A percentile compares a stretch with the other conserved stretches of the same genome.
Evolutionary conservation across 2,797 vertebrate genomes (phyloP).

Genomic region (Toxotes lorentzi): DNA sequence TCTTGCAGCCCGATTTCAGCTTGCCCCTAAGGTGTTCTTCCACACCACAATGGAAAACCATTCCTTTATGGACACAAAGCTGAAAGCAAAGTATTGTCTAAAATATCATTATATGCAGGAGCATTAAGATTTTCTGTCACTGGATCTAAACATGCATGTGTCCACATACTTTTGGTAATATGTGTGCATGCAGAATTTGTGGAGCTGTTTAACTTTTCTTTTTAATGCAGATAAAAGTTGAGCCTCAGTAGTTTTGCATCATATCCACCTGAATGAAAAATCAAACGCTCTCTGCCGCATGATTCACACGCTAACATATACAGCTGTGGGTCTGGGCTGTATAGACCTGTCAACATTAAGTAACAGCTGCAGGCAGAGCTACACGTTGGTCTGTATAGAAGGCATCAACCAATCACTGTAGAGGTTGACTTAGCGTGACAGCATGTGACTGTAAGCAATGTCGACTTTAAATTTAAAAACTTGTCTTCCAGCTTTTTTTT

Average conservation of each 20-base stretch:
- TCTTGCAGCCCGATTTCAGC: no score
- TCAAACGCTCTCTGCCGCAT: no score
- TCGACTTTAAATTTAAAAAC: no score
- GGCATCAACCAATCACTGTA: not conserved
- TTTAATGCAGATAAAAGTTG: not conserved
- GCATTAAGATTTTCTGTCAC: not conserved
- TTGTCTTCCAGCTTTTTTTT: no score
- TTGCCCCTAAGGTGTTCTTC: not conserved
- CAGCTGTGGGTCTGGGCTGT: not conserved
- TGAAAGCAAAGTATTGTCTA: not conserved
- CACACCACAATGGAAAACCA: not conserved
- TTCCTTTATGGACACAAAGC: no score
- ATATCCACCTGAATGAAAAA: no score
- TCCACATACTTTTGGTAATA: not conserved
- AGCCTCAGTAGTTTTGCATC: not conserved
- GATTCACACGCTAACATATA: not conserved
- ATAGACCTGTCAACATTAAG: not conserved
- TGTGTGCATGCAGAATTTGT: not conserved
- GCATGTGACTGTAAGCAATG: no score
- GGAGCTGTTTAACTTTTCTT: no score
- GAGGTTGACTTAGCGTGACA: not conserved
- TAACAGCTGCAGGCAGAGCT: not conserved
- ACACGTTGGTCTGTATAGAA: no score
- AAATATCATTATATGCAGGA: not conserved
- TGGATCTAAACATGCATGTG: not conserved